Conservation (phyloP, 2,113 vertebrate genomes). For the Beaufortia kweichowensis region DNA sequence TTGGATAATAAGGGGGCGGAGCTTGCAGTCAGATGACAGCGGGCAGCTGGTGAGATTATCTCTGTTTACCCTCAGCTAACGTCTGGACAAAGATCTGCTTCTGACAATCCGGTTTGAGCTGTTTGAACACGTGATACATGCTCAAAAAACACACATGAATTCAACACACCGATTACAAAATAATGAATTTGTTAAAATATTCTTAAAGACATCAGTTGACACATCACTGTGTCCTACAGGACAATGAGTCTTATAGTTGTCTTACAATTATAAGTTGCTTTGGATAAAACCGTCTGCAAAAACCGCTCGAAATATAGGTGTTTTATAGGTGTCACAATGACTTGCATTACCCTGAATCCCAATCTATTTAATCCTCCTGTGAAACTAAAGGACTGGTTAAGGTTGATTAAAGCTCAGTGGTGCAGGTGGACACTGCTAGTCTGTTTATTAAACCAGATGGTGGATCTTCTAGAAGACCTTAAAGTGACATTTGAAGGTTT, state of each 20-base stretch:
- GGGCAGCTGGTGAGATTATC: slow-evolving; percentile 39
- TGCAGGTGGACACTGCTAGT: slow-evolving; percentile 29
- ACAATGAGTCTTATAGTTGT: no score
- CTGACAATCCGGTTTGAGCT: neutral
- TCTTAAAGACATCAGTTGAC: no score
- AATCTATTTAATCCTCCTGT: neutral
- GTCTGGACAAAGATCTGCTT: slow-evolving; percentile 5
- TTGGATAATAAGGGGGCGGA: slow-evolving; percentile 61
- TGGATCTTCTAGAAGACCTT: slow-evolving; percentile 23
- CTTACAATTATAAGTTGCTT: no score
- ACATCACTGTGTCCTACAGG: no score
- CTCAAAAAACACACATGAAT: neutral
- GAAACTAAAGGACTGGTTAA: neutral
- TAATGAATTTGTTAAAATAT: no score
- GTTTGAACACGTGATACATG: neutral
- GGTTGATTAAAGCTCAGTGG: slow-evolving; percentile 41
- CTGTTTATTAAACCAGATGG: slow-evolving; percentile 51
- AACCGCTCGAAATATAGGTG: no score
- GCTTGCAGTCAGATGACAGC: slow-evolving; percentile 47
- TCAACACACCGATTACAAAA: neutral
- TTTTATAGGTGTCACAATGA: no score
- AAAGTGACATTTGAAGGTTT: slow-evolving; percentile 32
- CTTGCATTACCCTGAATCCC: neutral
- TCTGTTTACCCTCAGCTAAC: slow-evolving; percentile 11
- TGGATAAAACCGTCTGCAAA: no score